Base-by-base conservation (phyloP, 2,797 vertebrate species). In the Aythya fuligula region DNA sequence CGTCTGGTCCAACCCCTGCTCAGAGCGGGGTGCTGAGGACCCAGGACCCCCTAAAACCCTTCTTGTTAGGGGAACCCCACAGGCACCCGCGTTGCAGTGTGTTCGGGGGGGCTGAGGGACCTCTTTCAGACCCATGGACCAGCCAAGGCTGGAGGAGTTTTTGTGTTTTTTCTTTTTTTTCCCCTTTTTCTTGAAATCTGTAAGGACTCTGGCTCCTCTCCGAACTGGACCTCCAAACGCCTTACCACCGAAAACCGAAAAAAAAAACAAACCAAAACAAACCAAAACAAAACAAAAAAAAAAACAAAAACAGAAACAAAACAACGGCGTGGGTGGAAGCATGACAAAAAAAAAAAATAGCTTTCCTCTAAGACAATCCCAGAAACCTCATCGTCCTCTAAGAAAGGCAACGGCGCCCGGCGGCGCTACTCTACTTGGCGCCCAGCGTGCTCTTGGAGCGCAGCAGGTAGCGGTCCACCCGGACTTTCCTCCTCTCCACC, bases 381-480 rank as follows among this genome's bases (percentile, higher is more conserved):
- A 60, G 64, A 85, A 86, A 94, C 57, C 82, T 93, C 86, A 90
- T 72, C 0, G 85, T 93, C 84, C 93, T 94, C 93, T 95, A 85
- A 85, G 82, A 91, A 96, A 97, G 93, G 94, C 92, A 94, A 91
- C 81, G 71, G 43, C 7, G 49, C 89, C 90, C 93, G 11, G 2
- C 34, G 84, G 95, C 9, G 87, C 96, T 98, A 98, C 43, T 43
- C 43, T 43, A 43, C 96, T 98, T 98, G 62, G 98, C 93, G 14
- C 97, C 98, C 13, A 97, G 96, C 30, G 98, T 96, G 94, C 95
- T 98, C 98, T 99, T 99, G 32, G 99, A 99, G 13, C 99, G 98
- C 91, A 99, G 96, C 91, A 98, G 98, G 80, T 99, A 99, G 28
- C 98, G 97, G 87, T 99, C 98, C 2, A 98, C 97, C 8, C 98